Base-by-base conservation (phyloP, 1,140 invertebrate species). In the Hylyphantes graminicola region DNA sequence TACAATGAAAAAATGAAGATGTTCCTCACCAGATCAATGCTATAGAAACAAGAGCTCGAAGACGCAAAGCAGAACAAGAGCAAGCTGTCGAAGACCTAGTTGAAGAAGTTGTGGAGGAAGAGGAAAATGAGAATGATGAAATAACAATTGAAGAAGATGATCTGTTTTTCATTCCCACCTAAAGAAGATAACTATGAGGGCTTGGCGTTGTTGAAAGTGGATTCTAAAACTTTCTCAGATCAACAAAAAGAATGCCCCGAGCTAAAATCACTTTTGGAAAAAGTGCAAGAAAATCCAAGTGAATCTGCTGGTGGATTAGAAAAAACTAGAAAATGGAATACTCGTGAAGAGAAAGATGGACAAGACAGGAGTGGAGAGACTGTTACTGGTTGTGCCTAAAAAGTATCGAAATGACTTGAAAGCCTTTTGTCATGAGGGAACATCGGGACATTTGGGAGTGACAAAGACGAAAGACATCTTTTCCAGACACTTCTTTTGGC, bases 381-480 rank as follows among this genome's bases (percentile, higher is more conserved):
- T 17, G 19, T 15, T 64, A 59, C 51, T 81, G 13, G 55, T 81
- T 9, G 57, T 72, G 12, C 67, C 78, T 35, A 21, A 81, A 51
- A 17, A 59, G 10, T 61, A 72, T 10, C 35, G 78, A 17, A 15
- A 57, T n/a, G 15, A 61, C n/a, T 7, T 81, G 3, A 81, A 21
- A 17, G 15, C n/a, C 9, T 5, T 70, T 0, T 50, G 67, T n/a
- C 67, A 81, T 72, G 67, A 81, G 63, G 55, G 54, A n/a, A 15
- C 21, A 35, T 59, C 54, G 0, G 12, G 35, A 5, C 67, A 80
- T 63, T 15, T 81, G 0, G 78, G 78, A 19, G 13, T 50, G 11
- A 81, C 78, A 4, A 81, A 81, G 72, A 64, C 65, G 12, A 81
- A 81, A 19, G 55, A 72, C 13, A 19, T 9, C 10, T 5, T 81